Base-by-base conservation (phyloP, 2,113 vertebrate genomes). In the Petroica traversi region DNA sequence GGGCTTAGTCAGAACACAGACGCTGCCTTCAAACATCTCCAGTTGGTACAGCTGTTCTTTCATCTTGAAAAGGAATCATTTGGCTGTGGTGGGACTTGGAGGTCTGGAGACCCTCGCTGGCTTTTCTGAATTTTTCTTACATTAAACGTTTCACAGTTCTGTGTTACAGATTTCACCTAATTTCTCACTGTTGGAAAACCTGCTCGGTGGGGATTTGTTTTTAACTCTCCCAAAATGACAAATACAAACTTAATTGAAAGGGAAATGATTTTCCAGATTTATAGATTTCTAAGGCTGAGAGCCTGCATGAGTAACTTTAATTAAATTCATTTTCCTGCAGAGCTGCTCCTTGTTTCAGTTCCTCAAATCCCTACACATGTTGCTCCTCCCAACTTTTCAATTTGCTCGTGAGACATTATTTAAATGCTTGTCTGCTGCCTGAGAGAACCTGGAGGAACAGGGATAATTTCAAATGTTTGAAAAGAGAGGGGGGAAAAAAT, bases 231-330 rank as follows among this genome's bases (percentile, higher is more conserved):
- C 75, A 41, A 81, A 97, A 92, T 93, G 87, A 95, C 85, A 96
- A 93, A 91, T 75, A 45, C 62, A 52, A 79, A 86, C 31, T 95
- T 95, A 94, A 96, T 95, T 95, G 95, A 94, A 96, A 93, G 58
- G 82, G 68, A 92, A 89, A 88, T 88, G 67, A 84, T 91, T 96
- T 96, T 93, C 80, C 91, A 94, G 92, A 93, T 93, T 77, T 95
- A 68, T 58, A 91, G 91, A 91, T 97, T 95, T 86, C 69, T 58
- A 28, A 94, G 68, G 52, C 85, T 84, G n/a, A 73, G 54, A 88
- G 91, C 43, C 68, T 93, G 92, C 94, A 81, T 95, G 91, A 96
- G 67, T 95, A 94, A 88, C 88, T 97, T 97, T 93, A 96, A 97
- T 97, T 97, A 90, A 96, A 93, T 95, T 74, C 40, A 66, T 92